Evolutionary conservation across 2,113 vertebrate species (phyloP), one percentile per base, ranked within the genome.

Genomic region (Syrmaticus mikado): DNA sequence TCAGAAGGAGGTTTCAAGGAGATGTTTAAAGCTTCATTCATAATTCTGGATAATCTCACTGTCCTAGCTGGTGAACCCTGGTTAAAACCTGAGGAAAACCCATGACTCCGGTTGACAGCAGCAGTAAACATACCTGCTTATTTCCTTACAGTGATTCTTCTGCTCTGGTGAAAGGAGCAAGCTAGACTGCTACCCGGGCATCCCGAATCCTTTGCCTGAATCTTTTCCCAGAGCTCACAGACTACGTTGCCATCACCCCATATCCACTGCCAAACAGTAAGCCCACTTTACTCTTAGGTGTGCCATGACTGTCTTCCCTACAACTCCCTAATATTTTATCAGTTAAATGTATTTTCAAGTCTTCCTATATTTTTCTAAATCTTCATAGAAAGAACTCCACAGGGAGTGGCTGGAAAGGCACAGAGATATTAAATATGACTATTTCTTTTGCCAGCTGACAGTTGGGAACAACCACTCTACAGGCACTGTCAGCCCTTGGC

Each of bases 1-100:
- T 18, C 83, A 57, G 64, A 1, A 87, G 58, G 62, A 87, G 78
- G 13, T 70, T 41, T 62, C 74, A 19, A 85, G 78, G 78, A 74
- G 84, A 60, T 11, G 19, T 76, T 76, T 85, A 53, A 75, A 55
- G 25, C 38, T 93, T 46, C 91, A 89, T 95, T 93, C 87, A 80
- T n/a, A 74, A 89, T 50, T 91, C 77, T 66, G 89, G 77, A 66
- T 60, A 53, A 61, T 34, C 30, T 92, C 19, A 2, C n/a, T 58
- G 46, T 55, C 61, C 67, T 32, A 55, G 82, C n/a, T 36, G 40
- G 67, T 57, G 71, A 89, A 80, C 16, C 14, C 41, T 43, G 24
- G 66, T 53, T 45, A 25, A 76, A 89, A 58, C 5, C 58, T 2
- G 30, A 79, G 58, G 77, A 57, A 68, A 62, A 92, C 20, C 32